Evolutionary conservation across 2,113 vertebrate species (phyloP).

Genomic region (Caretta caretta): DNA sequence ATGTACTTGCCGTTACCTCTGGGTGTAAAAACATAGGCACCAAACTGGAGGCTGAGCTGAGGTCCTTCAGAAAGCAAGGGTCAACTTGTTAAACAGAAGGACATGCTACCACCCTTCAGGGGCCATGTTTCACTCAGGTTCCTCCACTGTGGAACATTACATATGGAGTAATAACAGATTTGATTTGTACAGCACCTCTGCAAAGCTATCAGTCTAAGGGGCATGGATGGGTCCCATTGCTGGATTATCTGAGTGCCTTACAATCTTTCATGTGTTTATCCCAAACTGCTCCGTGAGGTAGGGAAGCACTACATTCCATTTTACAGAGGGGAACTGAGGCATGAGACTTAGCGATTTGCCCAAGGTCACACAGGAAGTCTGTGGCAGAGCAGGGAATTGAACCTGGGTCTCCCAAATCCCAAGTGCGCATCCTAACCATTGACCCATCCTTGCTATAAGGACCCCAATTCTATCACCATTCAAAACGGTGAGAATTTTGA

Average conservation of each 20-base stretch:
- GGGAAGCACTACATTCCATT: background rate
- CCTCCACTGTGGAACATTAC: background rate
- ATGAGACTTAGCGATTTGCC: background rate
- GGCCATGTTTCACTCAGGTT: rapidly evolving
- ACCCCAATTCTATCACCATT: background rate
- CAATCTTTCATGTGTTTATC: background rate
- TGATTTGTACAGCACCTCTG: background rate
- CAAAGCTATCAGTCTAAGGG: background rate
- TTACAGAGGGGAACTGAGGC: background rate
- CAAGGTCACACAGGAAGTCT: background rate
- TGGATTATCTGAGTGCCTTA: background rate
- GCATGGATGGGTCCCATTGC: background rate
- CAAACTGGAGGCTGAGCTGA: background rate
- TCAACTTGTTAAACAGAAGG: background rate
- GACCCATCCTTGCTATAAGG: background rate
- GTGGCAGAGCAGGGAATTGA: background rate
- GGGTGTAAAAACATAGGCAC: background rate
- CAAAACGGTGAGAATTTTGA: background rate
- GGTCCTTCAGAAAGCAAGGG: background rate
- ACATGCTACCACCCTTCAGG: background rate
- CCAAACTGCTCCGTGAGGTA: background rate
- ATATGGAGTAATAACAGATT: background rate
- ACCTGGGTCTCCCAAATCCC: background rate
- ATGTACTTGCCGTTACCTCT: background rate
- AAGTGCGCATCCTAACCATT: background rate